These are phyloP conservation scores for Neodon shergylaensis DNA, from an alignment of 2,113 vertebrate genomes.

Conservation along the genomic window DNA sequence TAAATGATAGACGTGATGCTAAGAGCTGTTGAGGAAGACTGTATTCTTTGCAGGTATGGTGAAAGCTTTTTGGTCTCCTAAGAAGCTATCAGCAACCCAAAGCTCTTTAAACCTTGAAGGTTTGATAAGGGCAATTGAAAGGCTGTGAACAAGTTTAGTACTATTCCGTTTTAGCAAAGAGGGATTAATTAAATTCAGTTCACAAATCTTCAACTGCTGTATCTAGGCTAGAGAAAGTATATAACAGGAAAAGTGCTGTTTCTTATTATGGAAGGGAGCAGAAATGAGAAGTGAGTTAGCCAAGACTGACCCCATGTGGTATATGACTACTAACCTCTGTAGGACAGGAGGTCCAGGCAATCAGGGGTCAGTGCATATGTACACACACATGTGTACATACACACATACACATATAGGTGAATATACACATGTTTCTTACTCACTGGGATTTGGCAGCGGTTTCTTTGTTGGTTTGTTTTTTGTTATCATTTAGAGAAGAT, in stretches of 20 bases:
- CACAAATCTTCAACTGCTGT: not conserved
- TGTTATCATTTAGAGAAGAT: not conserved
- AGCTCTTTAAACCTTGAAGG: conserved; percentile 1
- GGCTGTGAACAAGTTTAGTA: conserved; percentile 35
- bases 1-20: not conserved
- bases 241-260: not conserved
- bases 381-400: no score
- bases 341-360: not conserved
- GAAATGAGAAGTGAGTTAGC: conserved; percentile 5
- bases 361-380: not conserved
- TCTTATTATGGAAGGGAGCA: not conserved
- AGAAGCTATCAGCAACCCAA: not conserved
- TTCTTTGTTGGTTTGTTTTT: not conserved
- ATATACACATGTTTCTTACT: not conserved
- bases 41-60: not conserved
- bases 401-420: not conserved
- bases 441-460: not conserved
- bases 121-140: conserved; percentile 66
- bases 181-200: conserved; percentile 62
- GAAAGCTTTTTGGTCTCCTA: not conserved
- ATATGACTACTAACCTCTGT: not conserved
- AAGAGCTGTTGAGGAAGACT: not conserved
- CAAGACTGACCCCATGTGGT: not conserved
- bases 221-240: conserved; percentile 2
- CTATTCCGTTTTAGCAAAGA: conserved; percentile 52